A percentile compares a stretch with the other conserved stretches of the same genome.
These are phyloP conservation scores for Trematomus loennbergii DNA, from an alignment of 2,113 vertebrate species.

Conservation along the genomic window DNA sequence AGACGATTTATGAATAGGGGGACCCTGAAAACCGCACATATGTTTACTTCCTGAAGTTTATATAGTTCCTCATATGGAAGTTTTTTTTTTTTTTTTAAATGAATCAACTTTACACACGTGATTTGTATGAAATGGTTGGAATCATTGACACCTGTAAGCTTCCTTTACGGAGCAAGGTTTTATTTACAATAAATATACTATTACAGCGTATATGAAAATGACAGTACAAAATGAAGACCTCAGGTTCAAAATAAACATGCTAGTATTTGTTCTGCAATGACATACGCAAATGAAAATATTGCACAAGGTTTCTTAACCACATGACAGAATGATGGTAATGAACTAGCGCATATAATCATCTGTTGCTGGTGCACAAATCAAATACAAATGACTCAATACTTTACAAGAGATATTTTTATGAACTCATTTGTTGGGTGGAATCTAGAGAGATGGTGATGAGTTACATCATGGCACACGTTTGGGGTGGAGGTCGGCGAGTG, in stretches of 20 bases:
- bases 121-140: no score
- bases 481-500: conserved; percentile 58
- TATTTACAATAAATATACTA: conserved; percentile 81
- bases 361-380: conserved; percentile 32
- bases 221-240: conserved; percentile 68
- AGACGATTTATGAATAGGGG: no score
- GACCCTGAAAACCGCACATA: background rate
- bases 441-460: conserved; percentile 53
- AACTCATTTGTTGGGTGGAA: conserved; percentile 21
- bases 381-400: conserved; percentile 46
- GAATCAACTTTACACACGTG: conserved; percentile 39
- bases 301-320: conserved; percentile 73
- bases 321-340: conserved; percentile 34
- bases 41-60: background rate
- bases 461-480: conserved; percentile 75
- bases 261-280: conserved; percentile 37
- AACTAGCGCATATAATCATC: conserved; percentile 37
- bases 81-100: background rate
- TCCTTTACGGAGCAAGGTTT: conserved; percentile 52
- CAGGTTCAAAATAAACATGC: conserved; percentile 46
- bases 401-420: conserved; percentile 19
- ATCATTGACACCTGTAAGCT: conserved; percentile 6
- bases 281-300: conserved; percentile 87
- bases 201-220: conserved; percentile 80
- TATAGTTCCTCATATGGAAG: no score